A percentile compares a stretch with the other conserved stretches of the same genome.
phyloP scores from a whole-genome alignment of 2,888 invertebrate species.

The Heliconius sara region DNA sequence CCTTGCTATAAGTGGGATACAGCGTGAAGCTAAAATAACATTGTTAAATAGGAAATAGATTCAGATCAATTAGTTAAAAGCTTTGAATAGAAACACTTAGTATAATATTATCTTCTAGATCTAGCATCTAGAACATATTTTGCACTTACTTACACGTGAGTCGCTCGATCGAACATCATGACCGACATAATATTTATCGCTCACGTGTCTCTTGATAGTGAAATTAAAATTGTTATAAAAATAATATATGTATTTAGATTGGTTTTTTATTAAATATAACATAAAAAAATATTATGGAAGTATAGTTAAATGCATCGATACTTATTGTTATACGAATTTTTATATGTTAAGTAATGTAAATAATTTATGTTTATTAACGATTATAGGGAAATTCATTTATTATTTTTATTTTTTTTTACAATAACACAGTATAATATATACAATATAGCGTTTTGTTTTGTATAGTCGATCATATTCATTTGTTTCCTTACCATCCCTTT shows the following conservation, averaged over 20 bases:
- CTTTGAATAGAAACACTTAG: background rate
- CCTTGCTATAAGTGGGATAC: background rate
- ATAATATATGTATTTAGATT: too few relatives aligned
- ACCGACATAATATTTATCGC: constrained; percentile 48
- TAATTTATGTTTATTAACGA: background rate
- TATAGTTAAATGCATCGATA: background rate
- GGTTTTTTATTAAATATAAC: background rate
- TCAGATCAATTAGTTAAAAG: background rate
- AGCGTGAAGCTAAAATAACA: background rate
- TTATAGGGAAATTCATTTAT: background rate
- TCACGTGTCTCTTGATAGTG: constrained; percentile 44
- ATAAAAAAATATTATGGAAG: background rate
- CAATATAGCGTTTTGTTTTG: background rate
- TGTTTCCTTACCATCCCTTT: constrained; percentile 34
- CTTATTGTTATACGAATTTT: background rate
- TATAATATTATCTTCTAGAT: background rate
- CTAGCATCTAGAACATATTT: constrained; percentile 32
- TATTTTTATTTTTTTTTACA: background rate
- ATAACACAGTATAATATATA: constrained; percentile 2
- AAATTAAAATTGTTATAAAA: background rate
- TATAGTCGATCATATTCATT: constrained; percentile 18
- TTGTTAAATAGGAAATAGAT: background rate
- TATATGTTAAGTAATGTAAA: background rate
- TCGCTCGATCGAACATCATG: constrained; percentile 37
- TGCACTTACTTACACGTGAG: constrained; percentile 44